These are phyloP conservation scores for Drosophila subquinaria DNA, from an alignment of 2,888 invertebrate species.

Conservation along the genomic window DNA sequence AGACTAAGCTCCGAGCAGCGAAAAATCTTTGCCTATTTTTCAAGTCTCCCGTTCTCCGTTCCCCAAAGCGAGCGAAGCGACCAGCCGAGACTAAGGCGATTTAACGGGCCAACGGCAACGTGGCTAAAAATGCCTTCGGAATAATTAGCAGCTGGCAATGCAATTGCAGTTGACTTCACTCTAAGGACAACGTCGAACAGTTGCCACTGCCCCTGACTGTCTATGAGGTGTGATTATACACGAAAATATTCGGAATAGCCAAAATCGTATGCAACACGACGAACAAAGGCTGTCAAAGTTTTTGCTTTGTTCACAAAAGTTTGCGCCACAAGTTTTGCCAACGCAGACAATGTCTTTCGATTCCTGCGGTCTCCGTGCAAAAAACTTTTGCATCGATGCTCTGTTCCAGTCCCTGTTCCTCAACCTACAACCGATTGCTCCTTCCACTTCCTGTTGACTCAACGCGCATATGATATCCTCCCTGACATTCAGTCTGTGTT, in stretches of 20 bases:
- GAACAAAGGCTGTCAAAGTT: slow-evolving; percentile 60
- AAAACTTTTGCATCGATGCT: slow-evolving; percentile 37
- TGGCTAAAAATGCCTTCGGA: slow-evolving; percentile 37
- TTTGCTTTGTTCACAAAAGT: slow-evolving; percentile 60
- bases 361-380: slow-evolving; percentile 34
- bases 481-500: slow-evolving; percentile 74
- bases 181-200: neutral
- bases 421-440: neutral
- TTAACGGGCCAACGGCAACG: slow-evolving; percentile 53
- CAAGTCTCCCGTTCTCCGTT: neutral
- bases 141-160: slow-evolving; percentile 62
- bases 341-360: slow-evolving; percentile 55
- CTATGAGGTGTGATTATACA: slow-evolving; percentile 52
- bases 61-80: slow-evolving; percentile 1
- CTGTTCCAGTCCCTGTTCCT: slow-evolving; percentile 4
- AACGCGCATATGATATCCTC: slow-evolving; percentile 70
- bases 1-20: slow-evolving; percentile 50
- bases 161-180: slow-evolving; percentile 26
- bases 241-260: slow-evolving; percentile 39
- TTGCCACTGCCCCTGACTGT: slow-evolving; percentile 15
- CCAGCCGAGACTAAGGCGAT: slow-evolving; percentile 57
- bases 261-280: slow-evolving; percentile 54
- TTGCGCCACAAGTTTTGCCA: slow-evolving; percentile 70
- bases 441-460: neutral
- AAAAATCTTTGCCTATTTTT: slow-evolving; percentile 38